phyloP scores from a whole-genome alignment of 2,888 invertebrate genomes.

The Synanthedon formicaeformis region DNA sequence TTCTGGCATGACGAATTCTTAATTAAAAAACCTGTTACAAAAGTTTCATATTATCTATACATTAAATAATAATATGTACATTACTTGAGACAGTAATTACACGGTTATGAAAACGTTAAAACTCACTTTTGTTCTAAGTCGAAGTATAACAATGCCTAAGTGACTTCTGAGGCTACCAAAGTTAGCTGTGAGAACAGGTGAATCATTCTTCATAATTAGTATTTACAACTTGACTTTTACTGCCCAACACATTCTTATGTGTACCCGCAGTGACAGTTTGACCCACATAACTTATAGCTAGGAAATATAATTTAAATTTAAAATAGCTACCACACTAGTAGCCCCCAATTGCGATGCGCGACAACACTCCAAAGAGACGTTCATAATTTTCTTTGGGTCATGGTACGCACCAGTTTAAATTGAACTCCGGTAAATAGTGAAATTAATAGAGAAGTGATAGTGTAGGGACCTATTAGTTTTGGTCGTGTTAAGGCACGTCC shows the following conservation, averaged over 20 bases:
- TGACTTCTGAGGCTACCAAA: too few species aligned
- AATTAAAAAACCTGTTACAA: too few species aligned
- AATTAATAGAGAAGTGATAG: slow-evolving; percentile 15
- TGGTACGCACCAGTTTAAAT: slow-evolving; percentile 34
- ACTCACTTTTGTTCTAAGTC: too few species aligned
- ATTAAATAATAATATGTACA: too few species aligned
- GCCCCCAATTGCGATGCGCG: slow-evolving; percentile 38
- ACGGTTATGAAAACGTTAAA: too few species aligned
- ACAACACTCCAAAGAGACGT: slow-evolving; percentile 27
- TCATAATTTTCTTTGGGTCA: slow-evolving; percentile 64
- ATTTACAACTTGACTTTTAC: background rate
- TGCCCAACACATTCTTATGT: slow-evolving; percentile 21
- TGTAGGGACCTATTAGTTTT: slow-evolving; percentile 31
- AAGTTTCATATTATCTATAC: too few species aligned
- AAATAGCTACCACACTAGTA: slow-evolving; percentile 15
- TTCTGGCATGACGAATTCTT: too few species aligned
- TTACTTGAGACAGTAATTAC: too few species aligned
- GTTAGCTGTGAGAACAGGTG: too few species aligned
- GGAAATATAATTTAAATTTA: background rate
- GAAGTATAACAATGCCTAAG: too few species aligned
- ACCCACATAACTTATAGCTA: slow-evolving; percentile 27
- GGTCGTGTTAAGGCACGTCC: slow-evolving; percentile 51
- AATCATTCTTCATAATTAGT: background rate
- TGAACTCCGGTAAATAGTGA: slow-evolving; percentile 26
- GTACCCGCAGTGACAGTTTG: slow-evolving; percentile 14